Conservation (phyloP, 2,797 vertebrate species). For the Halcyon badia region DNA sequence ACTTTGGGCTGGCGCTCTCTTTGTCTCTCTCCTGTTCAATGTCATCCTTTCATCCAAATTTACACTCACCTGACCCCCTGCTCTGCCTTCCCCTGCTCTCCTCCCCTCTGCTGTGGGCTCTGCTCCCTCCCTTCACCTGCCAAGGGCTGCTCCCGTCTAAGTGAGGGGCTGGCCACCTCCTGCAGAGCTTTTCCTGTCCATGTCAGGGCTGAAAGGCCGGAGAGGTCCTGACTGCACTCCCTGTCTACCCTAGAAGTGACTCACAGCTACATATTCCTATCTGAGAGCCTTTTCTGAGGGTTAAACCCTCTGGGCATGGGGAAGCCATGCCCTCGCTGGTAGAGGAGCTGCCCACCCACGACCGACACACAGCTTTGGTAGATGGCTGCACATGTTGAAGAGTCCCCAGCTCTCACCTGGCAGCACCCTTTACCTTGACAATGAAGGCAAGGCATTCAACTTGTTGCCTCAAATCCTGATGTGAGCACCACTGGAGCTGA, state of each 20-base stretch:
- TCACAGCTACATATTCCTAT: fast-evolving
- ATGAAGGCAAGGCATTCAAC: neutral
- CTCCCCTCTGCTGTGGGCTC: neutral
- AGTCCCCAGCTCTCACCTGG: neutral
- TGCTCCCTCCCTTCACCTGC: conserved; percentile 12
- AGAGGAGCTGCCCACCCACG: fast-evolving
- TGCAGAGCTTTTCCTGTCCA: neutral
- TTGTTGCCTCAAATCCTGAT: neutral
- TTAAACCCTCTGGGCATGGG: fast-evolving
- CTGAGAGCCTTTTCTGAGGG: fast-evolving
- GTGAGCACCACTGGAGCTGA: neutral
- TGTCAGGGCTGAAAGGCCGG: neutral
- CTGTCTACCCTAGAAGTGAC: neutral
- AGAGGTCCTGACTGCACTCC: neutral
- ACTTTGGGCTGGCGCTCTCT: neutral
- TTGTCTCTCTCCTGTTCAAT: neutral
- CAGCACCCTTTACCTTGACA: neutral
- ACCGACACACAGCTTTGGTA: neutral
- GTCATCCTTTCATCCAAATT: conserved; percentile 63
- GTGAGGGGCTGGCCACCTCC: neutral
- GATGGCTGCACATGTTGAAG: neutral
- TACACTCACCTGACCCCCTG: neutral
- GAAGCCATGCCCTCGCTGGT: fast-evolving
- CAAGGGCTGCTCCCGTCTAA: neutral
- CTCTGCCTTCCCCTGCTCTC: conserved; percentile 32